Evolutionary conservation across 1,140 invertebrate genomes (phyloP).

Genomic region (Conus ventricosus): DNA sequence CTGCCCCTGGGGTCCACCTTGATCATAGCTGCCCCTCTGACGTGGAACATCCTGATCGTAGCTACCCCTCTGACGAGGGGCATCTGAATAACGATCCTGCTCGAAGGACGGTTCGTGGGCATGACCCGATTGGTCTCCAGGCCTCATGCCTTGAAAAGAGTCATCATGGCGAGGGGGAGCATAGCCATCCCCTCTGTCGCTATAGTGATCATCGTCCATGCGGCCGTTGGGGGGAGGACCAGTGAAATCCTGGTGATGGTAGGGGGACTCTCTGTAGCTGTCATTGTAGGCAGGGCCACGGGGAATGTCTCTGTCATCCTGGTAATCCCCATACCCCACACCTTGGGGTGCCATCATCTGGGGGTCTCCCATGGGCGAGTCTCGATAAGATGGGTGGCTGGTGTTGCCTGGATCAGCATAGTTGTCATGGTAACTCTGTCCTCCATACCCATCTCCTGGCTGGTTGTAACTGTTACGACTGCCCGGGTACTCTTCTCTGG

Average conservation of each 20-base stretch:
- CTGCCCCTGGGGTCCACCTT: slow-evolving; percentile 72
- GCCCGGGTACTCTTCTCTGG: slow-evolving; percentile 52
- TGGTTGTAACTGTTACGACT: slow-evolving; percentile 51
- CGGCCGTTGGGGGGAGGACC: neutral
- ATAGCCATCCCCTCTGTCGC: neutral
- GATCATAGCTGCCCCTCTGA: slow-evolving; percentile 35
- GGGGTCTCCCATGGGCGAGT: slow-evolving; percentile 36
- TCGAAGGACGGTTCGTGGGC: slow-evolving; percentile 21
- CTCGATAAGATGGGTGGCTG: slow-evolving; percentile 31
- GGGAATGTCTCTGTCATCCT: slow-evolving; percentile 32
- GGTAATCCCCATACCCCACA: slow-evolving; percentile 38
- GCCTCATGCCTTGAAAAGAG: slow-evolving; percentile 28
- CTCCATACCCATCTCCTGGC: slow-evolving; percentile 33
- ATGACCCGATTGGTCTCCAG: neutral
- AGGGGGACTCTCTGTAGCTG: slow-evolving; percentile 16
- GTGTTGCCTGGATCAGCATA: slow-evolving; percentile 49
- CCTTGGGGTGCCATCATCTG: slow-evolving; percentile 39
- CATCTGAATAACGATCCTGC: slow-evolving; percentile 41
- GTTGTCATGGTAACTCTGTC: slow-evolving; percentile 40
- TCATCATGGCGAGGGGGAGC: neutral
- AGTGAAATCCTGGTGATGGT: slow-evolving; percentile 22
- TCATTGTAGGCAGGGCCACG: slow-evolving; percentile 37
- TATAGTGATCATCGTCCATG: slow-evolving; percentile 13
- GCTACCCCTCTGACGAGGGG: slow-evolving; percentile 29
- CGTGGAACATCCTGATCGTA: slow-evolving; percentile 20